Percentiles rank a stretch among this genome's conserved stretches.
Evolutionary conservation across 1,140 invertebrate genomes (phyloP).

Genomic region (Bombus confusus): DNA sequence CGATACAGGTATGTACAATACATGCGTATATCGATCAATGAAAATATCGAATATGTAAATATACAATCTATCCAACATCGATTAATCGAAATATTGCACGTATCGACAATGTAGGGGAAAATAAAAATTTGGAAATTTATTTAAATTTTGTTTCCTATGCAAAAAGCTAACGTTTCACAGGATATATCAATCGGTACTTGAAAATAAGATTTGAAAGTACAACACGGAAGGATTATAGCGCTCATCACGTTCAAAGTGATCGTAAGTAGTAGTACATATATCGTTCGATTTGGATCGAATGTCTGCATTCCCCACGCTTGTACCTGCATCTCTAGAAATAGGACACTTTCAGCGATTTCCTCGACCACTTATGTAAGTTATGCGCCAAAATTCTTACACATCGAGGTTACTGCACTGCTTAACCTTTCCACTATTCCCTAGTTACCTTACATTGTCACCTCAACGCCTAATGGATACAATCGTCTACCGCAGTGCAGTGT

Average conservation of each 20-base stretch:
- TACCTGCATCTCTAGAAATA: constrained; percentile 24
- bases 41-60: not conserved
- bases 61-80: not conserved
- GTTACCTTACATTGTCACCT: too few species aligned
- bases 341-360: constrained; percentile 4
- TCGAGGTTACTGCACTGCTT: not conserved
- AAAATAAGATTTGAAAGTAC: constrained; percentile 25
- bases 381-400: constrained; percentile 25
- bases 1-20: not conserved
- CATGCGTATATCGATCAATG: not conserved
- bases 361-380: constrained; percentile 13
- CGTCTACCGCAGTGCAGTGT: constrained; percentile 7
- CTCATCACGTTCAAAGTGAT: constrained; percentile 35
- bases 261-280: not conserved
- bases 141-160: not conserved
- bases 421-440: not conserved
- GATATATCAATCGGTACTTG: not conserved
- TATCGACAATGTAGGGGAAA: not conserved
- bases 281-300: constrained; percentile 33
- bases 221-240: constrained; percentile 9
- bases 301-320: constrained; percentile 14
- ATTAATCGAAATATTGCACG: not conserved
- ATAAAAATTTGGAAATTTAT: not conserved
- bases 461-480: not conserved
- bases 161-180: not conserved